These are phyloP conservation scores for Menidia menidia DNA, from an alignment of 2,797 vertebrate species.

Conservation along the genomic window DNA sequence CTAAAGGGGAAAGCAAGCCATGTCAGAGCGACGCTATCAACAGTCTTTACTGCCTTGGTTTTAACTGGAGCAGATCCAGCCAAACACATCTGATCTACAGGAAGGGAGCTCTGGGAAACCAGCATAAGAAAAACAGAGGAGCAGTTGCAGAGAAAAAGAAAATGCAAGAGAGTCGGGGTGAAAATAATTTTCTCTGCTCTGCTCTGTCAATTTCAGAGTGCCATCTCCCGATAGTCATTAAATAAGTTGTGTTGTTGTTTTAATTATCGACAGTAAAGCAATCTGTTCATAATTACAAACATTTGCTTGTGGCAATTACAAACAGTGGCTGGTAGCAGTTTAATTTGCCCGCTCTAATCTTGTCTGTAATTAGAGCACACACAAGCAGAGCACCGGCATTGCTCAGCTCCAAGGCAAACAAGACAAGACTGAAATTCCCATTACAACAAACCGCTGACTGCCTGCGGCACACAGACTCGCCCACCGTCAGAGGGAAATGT, in stretches of 20 bases:
- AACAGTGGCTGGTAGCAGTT: slow-evolving; percentile 88
- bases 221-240: slow-evolving; percentile 85
- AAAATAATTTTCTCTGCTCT: slow-evolving; percentile 72
- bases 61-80: slow-evolving; percentile 68
- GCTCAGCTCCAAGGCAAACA: slow-evolving; percentile 84
- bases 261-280: slow-evolving; percentile 90
- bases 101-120: slow-evolving; percentile 35
- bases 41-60: slow-evolving; percentile 61
- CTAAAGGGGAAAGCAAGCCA: slow-evolving; percentile 47
- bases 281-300: slow-evolving; percentile 92
- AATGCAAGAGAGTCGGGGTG: slow-evolving; percentile 39
- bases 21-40: slow-evolving; percentile 53
- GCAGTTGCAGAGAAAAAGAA: slow-evolving; percentile 25
- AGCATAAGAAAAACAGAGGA: slow-evolving; percentile 52
- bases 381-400: slow-evolving; percentile 82
- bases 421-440: slow-evolving; percentile 81
- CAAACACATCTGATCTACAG: slow-evolving; percentile 57
- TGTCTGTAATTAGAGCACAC: slow-evolving; percentile 90
- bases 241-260: slow-evolving; percentile 89
- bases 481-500: slow-evolving; percentile 68
- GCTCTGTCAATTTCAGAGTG: slow-evolving; percentile 81
- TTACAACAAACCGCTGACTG: slow-evolving; percentile 79
- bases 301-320: slow-evolving; percentile 90
- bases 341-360: slow-evolving; percentile 88
- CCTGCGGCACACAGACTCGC: slow-evolving; percentile 65